A percentile compares a stretch with the other conserved stretches of the same genome.
Evolutionary conservation across 2,797 vertebrate genomes (phyloP).

Genomic region (Coregonus sp.): DNA sequence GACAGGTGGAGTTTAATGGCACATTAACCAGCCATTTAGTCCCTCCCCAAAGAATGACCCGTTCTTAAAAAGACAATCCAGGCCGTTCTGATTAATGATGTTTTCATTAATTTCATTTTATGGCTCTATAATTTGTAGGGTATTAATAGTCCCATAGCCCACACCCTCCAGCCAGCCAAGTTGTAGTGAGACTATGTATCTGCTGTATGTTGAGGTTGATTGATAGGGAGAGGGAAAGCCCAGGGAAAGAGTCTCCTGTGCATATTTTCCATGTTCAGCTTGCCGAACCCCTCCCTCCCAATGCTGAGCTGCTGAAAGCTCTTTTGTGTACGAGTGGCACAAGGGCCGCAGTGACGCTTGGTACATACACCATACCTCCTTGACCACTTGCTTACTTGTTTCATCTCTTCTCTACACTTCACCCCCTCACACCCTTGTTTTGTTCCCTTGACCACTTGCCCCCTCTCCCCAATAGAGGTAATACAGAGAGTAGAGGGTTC

Average conservation of each 20-base stretch:
- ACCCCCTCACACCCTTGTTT: background rate
- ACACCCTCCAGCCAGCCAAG: constrained; percentile 45
- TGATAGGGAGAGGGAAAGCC: constrained; percentile 45
- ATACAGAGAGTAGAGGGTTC: background rate
- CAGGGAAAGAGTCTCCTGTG: constrained; percentile 50
- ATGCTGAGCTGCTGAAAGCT: constrained; percentile 62
- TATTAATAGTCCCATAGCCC: constrained; percentile 47
- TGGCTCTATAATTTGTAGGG: constrained; percentile 53
- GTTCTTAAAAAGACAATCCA: constrained; percentile 45
- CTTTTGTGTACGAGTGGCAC: constrained; percentile 65
- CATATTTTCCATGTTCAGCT: constrained; percentile 67
- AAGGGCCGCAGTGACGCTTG: constrained; percentile 46
- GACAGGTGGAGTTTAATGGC: constrained; percentile 60
- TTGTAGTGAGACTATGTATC: constrained; percentile 38
- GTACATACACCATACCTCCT: constrained; percentile 15
- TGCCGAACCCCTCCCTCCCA: constrained; percentile 51
- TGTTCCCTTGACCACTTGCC: background rate
- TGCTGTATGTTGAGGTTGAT: constrained; percentile 52
- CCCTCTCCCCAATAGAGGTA: background rate
- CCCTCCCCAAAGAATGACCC: constrained; percentile 43
- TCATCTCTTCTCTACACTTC: background rate
- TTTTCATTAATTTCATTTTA: constrained; percentile 63
- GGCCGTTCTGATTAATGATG: constrained; percentile 66
- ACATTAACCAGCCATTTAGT: constrained; percentile 48
- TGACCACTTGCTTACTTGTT: constrained; percentile 13